A percentile compares a stretch with the other conserved stretches of the same genome.
These are phyloP conservation scores for Popillia japonica DNA, from an alignment of 1,140 invertebrate genomes.

Conservation along the genomic window DNA sequence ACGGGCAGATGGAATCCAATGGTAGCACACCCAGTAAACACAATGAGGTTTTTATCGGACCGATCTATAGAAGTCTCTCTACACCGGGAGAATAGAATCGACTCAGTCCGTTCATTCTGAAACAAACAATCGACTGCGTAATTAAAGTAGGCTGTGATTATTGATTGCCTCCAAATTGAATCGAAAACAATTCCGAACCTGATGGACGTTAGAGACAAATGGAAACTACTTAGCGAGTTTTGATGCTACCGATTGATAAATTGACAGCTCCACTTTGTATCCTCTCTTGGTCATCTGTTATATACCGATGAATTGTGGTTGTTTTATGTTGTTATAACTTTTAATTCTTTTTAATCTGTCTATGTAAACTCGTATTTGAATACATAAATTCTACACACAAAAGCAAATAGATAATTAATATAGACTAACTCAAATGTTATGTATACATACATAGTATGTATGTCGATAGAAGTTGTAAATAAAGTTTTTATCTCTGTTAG, in stretches of 20 bases:
- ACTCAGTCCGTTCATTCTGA: conserved; percentile 24
- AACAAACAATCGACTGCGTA: conserved; percentile 41
- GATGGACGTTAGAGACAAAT: conserved; percentile 44
- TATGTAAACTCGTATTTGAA: too few relatives aligned
- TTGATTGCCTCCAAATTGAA: conserved; percentile 42
- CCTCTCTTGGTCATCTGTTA: background rate
- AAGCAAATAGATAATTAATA: too few relatives aligned
- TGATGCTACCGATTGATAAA: conserved; percentile 42
- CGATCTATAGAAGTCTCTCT: conserved; percentile 25
- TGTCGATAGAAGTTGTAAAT: too few relatives aligned
- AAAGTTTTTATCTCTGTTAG: too few relatives aligned
- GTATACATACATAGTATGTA: too few relatives aligned
- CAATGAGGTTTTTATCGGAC: conserved; percentile 36
- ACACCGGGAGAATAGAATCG: conserved; percentile 3
- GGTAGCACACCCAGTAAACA: conserved; percentile 34
- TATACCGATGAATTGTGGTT: background rate
- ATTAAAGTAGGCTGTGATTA: conserved; percentile 43
- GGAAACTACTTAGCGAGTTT: conserved; percentile 43
- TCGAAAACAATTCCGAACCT: conserved; percentile 39
- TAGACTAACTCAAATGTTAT: too few relatives aligned
- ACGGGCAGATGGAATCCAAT: conserved; percentile 21
- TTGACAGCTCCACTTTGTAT: conserved; percentile 30
- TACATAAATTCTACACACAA: too few relatives aligned
- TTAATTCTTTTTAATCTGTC: background rate
- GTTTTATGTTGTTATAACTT: background rate